Conservation (phyloP, 2,888 invertebrate species). For the Rhabditophanes sp. region DNA sequence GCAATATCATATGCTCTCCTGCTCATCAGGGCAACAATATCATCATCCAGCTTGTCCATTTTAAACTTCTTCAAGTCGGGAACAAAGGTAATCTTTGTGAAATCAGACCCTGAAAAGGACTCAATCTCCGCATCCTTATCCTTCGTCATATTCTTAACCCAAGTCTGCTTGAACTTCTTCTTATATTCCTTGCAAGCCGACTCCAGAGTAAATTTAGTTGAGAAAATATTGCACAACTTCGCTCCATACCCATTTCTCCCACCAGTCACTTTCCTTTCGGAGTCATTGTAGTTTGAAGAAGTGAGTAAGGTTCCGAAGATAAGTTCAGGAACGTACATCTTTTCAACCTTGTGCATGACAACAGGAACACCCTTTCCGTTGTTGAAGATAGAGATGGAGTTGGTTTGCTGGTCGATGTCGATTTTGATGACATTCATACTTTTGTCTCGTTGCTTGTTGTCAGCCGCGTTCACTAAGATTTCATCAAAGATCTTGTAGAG, state of each 20-base stretch:
- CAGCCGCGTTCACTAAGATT: slow-evolving; percentile 65
- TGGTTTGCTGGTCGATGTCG: slow-evolving; percentile 60
- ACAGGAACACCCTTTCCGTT: slow-evolving; percentile 95
- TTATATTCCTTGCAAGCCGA: slow-evolving; percentile 73
- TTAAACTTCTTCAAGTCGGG: slow-evolving; percentile 87
- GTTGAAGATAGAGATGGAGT: slow-evolving; percentile 80
- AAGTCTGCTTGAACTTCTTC: slow-evolving; percentile 73
- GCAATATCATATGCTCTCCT: slow-evolving; percentile 87
- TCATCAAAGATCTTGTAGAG: slow-evolving; percentile 98
- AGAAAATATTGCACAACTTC: slow-evolving; percentile 96
- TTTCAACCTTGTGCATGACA: slow-evolving; percentile 68
- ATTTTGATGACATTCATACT: slow-evolving; percentile 47
- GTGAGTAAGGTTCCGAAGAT: slow-evolving; percentile 96
- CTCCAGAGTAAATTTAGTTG: slow-evolving; percentile 83
- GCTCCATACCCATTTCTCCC: slow-evolving; percentile 98
- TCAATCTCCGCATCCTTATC: slow-evolving; percentile 58
- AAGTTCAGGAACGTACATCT: slow-evolving; percentile 96
- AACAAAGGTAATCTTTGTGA: slow-evolving; percentile 75
- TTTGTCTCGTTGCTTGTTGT: slow-evolving; percentile 39
- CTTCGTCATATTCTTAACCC: slow-evolving; percentile 87
- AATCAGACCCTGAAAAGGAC: slow-evolving; percentile 61
- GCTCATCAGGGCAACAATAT: slow-evolving; percentile 76
- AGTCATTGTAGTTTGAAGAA: slow-evolving; percentile 95
- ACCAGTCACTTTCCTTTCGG: slow-evolving; percentile 67
- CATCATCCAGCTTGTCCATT: slow-evolving; percentile 78